Evolutionary conservation across 2,888 invertebrate species (phyloP).

Genomic region (Allygus modestus): DNA sequence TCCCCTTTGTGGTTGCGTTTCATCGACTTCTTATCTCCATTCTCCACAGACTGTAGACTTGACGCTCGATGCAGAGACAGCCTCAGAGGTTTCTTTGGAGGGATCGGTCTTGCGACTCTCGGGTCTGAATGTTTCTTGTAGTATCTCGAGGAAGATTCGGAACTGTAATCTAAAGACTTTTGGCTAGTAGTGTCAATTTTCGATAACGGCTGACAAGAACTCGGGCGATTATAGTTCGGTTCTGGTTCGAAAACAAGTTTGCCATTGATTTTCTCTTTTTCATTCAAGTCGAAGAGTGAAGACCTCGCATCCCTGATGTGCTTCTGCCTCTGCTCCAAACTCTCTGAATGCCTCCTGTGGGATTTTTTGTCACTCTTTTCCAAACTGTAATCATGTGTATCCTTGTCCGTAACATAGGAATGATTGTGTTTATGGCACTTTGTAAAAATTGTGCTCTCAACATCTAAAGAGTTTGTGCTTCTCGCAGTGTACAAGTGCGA

Average conservation of each 20-base stretch:
- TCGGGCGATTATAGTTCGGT: conserved; percentile 58
- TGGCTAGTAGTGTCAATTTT: conserved; percentile 76
- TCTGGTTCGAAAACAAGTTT: conserved; percentile 68
- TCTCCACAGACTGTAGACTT: conserved; percentile 86
- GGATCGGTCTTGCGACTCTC: conserved; percentile 82
- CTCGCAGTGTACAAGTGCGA: conserved; percentile 65
- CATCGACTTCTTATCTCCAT: conserved; percentile 76
- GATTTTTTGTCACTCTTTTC: conserved; percentile 74
- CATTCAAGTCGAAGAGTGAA: conserved; percentile 66
- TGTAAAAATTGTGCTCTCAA: conserved; percentile 72
- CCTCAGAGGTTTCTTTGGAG: conserved; percentile 90
- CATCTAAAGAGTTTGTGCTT: conserved; percentile 71
- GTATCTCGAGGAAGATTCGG: conserved; percentile 67
- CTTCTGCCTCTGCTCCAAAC: conserved; percentile 66
- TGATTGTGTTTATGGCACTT: conserved; percentile 45
- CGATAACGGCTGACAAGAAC: conserved; percentile 74
- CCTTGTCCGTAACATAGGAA: not conserved
- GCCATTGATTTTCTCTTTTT: conserved; percentile 64
- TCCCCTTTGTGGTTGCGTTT: conserved; percentile 80
- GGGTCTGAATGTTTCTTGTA: conserved; percentile 72
- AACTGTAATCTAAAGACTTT: conserved; percentile 83
- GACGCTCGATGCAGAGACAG: conserved; percentile 90
- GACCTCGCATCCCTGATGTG: conserved; percentile 68
- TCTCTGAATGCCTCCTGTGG: conserved; percentile 61
- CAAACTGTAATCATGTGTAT: conserved; percentile 77